A percentile compares a stretch with the other conserved stretches of the same genome.
phyloP scores from a whole-genome alignment of 1,140 invertebrate species.

The Aphis craccivora region DNA sequence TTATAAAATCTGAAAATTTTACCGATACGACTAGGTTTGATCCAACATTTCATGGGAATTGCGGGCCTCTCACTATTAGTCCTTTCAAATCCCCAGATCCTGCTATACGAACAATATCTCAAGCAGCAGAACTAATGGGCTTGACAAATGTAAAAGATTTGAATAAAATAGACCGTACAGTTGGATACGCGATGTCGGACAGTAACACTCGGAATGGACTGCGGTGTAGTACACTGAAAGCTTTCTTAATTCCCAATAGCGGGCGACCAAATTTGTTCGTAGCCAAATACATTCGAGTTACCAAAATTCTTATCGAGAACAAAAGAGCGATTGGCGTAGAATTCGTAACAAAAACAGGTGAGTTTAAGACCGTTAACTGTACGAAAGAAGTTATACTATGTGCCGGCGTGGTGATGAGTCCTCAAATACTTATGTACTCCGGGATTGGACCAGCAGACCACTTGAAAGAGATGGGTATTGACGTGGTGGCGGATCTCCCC shows the following conservation, averaged over 20 bases:
- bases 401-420: neutral
- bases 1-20: constrained; percentile 10
- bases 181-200: neutral
- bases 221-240: neutral
- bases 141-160: neutral
- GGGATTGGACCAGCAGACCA: neutral
- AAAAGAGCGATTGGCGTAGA: neutral
- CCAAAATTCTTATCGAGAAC: neutral
- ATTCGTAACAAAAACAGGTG: neutral
- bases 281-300: neutral
- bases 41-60: neutral
- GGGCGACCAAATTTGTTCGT: neutral
- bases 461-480: neutral
- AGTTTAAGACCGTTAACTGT: neutral
- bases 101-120: neutral
- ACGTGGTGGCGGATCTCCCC: neutral
- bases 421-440: neutral
- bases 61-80: neutral
- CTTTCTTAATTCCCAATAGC: neutral
- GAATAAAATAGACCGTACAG: neutral
- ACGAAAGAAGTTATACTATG: neutral
- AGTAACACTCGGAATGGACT: neutral
- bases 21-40: neutral
- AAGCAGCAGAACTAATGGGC: neutral
- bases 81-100: neutral